Evolutionary conservation across 2,888 invertebrate species (phyloP), one percentile per base, ranked within the genome.

Genomic region (Caenorhabditis uteleia): DNA sequence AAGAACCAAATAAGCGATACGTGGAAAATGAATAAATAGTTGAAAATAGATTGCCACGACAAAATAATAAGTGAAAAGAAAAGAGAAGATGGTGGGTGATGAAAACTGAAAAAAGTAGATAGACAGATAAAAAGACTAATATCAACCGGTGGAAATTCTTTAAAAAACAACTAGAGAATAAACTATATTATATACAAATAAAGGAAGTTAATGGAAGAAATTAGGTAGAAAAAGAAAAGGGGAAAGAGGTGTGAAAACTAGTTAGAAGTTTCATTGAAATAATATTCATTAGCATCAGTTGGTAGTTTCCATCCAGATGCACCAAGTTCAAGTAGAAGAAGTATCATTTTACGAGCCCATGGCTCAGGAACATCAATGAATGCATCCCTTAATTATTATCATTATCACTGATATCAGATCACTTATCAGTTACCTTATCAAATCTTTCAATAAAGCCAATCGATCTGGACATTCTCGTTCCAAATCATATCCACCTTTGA

Each of bases 331-430:
- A 82, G 58, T 25, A 82, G 67, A 12, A 82, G 70, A 10, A 82
- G 69, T 38, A 82, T 78, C 82, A 82, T 82, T 67, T 83, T 83
- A 10, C 82, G 67, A n/a, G 82, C 77, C 82, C 82, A 82, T 23
- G 82, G 80, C 55, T 82, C 82, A 25, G 64, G 59, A 33, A 75
- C 80, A 34, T 74, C 74, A 33, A 82, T 70, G 53, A 82, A 77
- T 18, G 82, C 82, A 53, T 82, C 77, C 45, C 82, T 60, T 49
- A 31, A 54, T 26, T 7, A 5, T 10, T 14, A 29, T 16, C 10
- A 38, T 12, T 10, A n/a, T n/a, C n/a, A n/a, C n/a, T n/a, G n/a
- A n/a, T n/a, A n/a, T n/a, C 31, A 10, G 20, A 2, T 34, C 1
- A 2, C 16, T 26, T n/a, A 31, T 25, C 25, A 16, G 1, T 14